Conservation (phyloP, 2,888 invertebrate genomes). For the Pseudeuparius sepicola region DNA sequence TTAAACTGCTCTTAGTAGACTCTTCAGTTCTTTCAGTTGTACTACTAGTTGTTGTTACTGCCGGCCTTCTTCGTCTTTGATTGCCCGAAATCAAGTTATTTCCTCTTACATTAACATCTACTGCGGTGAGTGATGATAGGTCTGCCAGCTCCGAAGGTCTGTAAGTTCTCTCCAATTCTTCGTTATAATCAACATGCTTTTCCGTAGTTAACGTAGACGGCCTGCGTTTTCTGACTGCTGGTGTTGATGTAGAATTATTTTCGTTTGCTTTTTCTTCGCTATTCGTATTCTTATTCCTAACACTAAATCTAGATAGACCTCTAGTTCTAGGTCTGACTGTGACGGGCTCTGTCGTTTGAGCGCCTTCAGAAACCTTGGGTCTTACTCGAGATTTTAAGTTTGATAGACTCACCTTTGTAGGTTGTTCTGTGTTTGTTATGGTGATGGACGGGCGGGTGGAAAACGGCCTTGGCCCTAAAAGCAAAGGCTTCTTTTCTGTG, state of each 20-base stretch:
- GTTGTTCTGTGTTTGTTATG: slow-evolving; percentile 15
- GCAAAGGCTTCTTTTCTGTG: no score
- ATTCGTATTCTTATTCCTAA: slow-evolving; percentile 10
- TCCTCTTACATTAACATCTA: slow-evolving; percentile 34
- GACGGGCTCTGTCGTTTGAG: slow-evolving; percentile 16
- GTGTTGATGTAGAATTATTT: slow-evolving; percentile 20
- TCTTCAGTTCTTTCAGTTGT: slow-evolving; percentile 21
- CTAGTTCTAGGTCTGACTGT: slow-evolving; percentile 22
- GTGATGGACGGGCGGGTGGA: slow-evolving; percentile 13
- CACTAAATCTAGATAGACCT: slow-evolving; percentile 27
- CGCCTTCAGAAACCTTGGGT: slow-evolving; percentile 18
- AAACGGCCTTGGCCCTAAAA: slow-evolving; percentile 34
- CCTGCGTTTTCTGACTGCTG: slow-evolving; percentile 21
- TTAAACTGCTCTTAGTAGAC: slow-evolving; percentile 21
- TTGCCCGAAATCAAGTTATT: slow-evolving; percentile 17
- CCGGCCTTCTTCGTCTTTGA: slow-evolving; percentile 23
- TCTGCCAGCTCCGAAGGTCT: slow-evolving; percentile 41
- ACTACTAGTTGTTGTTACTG: slow-evolving; percentile 17
- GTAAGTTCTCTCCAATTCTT: slow-evolving; percentile 30
- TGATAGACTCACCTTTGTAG: slow-evolving; percentile 43
- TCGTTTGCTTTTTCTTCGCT: slow-evolving; percentile 4
- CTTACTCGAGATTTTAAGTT: slow-evolving; percentile 27
- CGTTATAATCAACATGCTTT: slow-evolving; percentile 27
- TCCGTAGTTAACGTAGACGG: slow-evolving; percentile 23
- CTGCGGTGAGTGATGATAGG: slow-evolving; percentile 45